A percentile compares a stretch with the other conserved stretches of the same genome.
phyloP scores from a whole-genome alignment of 2,113 vertebrate species.

The Gymnorhina tibicen region DNA sequence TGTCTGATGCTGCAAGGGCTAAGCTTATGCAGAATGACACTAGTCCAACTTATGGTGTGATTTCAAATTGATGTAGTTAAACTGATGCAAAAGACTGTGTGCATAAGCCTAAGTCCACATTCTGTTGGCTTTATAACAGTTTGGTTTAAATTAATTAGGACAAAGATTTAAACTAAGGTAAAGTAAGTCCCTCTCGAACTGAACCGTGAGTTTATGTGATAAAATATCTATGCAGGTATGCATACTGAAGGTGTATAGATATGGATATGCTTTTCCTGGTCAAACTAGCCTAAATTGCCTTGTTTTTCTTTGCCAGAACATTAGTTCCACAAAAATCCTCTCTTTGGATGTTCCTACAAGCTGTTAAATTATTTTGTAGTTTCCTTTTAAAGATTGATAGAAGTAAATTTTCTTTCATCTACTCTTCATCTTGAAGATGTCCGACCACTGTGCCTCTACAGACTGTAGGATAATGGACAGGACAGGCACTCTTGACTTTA shows the following conservation, averaged over 20 bases:
- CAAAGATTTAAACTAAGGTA: not conserved
- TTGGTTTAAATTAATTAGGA: conserved; percentile 16
- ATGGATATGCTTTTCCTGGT: not conserved
- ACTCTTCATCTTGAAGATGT: not conserved
- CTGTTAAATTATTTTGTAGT: not conserved
- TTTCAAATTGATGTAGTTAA: not conserved
- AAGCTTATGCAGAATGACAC: not conserved
- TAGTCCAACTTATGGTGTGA: not conserved
- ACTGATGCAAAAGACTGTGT: not conserved
- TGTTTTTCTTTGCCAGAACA: not conserved
- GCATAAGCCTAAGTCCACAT: not conserved
- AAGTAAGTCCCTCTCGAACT: not conserved
- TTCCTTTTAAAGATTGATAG: not conserved
- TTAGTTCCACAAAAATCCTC: not conserved
- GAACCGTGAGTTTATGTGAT: not conserved
- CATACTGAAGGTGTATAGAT: not conserved
- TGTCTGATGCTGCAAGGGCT: not conserved
- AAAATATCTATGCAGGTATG: not conserved
- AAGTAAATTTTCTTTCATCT: not conserved
- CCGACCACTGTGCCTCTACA: not conserved
- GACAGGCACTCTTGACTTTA: not conserved
- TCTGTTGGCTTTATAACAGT: not conserved
- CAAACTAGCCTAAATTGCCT: not conserved
- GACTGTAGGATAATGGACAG: not conserved
- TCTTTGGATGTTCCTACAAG: not conserved